These are phyloP conservation scores for Chloebia gouldiae DNA, from an alignment of 2,113 vertebrate species.

Conservation along the genomic window DNA sequence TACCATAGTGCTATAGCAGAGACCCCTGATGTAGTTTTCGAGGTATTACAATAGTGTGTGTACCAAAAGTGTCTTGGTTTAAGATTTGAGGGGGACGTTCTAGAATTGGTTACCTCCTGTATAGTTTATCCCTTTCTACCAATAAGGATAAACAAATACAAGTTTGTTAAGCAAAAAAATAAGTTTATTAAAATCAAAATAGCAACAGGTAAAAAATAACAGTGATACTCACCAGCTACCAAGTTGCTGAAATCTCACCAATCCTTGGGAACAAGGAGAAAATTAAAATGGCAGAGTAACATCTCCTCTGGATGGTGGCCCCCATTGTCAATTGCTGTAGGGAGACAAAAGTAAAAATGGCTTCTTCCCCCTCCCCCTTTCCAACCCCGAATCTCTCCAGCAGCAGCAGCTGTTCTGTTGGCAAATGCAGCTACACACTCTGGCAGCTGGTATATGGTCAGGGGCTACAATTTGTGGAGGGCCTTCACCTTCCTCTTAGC, in stretches of 20 bases:
- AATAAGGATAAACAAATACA: background rate
- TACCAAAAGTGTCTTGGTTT: background rate
- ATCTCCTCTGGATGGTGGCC: background rate
- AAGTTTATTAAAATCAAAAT: background rate
- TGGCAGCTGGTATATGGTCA: accelerated
- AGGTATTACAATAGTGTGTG: background rate
- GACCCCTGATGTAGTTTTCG: background rate
- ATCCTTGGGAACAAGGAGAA: background rate
- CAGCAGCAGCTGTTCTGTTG: accelerated
- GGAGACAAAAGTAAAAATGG: background rate
- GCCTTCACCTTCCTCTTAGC: background rate
- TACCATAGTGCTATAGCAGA: background rate
- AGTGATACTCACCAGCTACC: no score
- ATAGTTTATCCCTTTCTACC: background rate
- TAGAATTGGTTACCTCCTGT: background rate
- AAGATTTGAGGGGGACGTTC: background rate
- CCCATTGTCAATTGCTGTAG: background rate
- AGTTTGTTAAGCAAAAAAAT: background rate
- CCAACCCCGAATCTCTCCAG: background rate
- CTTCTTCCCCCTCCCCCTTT: background rate
- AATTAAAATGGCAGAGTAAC: background rate
- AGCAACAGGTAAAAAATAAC: background rate
- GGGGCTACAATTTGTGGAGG: no score
- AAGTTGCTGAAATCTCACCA: background rate
- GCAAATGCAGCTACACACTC: background rate